Conservation (phyloP, 1,140 invertebrate species). For the Drosophila mojavensis region DNA sequence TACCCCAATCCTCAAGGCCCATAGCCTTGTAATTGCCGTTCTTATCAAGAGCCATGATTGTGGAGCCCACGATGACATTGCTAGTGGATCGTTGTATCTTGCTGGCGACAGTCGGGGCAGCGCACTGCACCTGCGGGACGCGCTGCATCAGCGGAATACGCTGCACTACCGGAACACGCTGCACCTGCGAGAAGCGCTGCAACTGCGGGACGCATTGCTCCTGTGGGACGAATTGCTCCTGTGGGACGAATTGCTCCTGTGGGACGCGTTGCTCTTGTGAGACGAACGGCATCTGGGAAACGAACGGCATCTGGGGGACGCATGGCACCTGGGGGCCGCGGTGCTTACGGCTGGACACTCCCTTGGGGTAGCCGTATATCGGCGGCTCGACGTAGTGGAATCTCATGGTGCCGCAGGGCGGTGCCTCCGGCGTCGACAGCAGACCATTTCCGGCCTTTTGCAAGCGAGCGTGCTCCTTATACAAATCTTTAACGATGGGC, state of each 20-base stretch:
- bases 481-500: conserved; percentile 32
- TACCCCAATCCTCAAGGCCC: conserved; percentile 4
- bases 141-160: background rate
- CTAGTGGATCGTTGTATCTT: background rate
- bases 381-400: conserved; percentile 2
- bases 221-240: too few species aligned
- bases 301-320: too few species aligned
- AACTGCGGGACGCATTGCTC: too few species aligned
- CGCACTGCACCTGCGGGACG: background rate
- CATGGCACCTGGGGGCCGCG: background rate
- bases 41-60: conserved; percentile 12
- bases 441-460: background rate
- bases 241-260: too few species aligned
- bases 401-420: conserved; percentile 15
- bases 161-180: too few species aligned
- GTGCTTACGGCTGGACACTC: background rate
- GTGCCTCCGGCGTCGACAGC: background rate
- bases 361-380: background rate
- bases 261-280: too few species aligned
- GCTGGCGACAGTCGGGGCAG: background rate
- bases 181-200: too few species aligned
- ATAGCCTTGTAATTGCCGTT: conserved; percentile 1
- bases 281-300: too few species aligned
- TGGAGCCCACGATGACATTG: background rate
- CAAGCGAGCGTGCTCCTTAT: conserved; percentile 20